These are phyloP conservation scores for Dendrolimus punctatus DNA, from an alignment of 1,140 invertebrate genomes.

Conservation along the genomic window DNA sequence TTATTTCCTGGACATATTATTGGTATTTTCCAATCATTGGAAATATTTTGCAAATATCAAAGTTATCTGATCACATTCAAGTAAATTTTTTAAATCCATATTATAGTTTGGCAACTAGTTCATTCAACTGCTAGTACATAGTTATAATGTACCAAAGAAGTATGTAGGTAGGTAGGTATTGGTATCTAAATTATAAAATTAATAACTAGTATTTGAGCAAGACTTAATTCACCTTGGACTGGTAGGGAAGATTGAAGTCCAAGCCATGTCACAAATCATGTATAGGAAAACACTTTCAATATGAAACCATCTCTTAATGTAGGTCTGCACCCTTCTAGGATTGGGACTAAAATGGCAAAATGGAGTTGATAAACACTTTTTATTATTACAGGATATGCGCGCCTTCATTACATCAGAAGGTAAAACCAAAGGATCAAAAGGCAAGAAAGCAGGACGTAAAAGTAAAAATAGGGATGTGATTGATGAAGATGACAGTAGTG, in stretches of 20 bases:
- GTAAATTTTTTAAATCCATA: background rate
- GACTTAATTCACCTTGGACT: too few relatives aligned
- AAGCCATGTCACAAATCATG: too few relatives aligned
- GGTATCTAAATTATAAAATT: too few relatives aligned
- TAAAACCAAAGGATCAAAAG: constrained; percentile 78
- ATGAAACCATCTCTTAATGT: too few relatives aligned
- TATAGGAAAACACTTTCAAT: too few relatives aligned
- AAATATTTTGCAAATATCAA: too few relatives aligned
- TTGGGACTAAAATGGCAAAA: background rate
- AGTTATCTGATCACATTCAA: background rate
- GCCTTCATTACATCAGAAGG: constrained; percentile 80
- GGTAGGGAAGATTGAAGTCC: too few relatives aligned
- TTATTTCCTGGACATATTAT: background rate
- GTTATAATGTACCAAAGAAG: too few relatives aligned
- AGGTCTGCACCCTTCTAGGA: too few relatives aligned
- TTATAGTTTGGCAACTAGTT: background rate
- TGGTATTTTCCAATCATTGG: constrained; percentile 2
- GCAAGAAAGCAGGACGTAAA: constrained; percentile 78
- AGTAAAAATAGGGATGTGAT: constrained; percentile 76
- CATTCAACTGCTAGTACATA: background rate
- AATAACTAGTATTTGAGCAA: too few relatives aligned
- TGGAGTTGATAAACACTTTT: background rate
- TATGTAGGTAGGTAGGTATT: too few relatives aligned
- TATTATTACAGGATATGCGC: constrained; percentile 77
- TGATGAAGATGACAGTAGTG: constrained; percentile 77